Evolutionary conservation across 2,113 vertebrate species (phyloP).

Genomic region (Chaenocephalus aceratus): DNA sequence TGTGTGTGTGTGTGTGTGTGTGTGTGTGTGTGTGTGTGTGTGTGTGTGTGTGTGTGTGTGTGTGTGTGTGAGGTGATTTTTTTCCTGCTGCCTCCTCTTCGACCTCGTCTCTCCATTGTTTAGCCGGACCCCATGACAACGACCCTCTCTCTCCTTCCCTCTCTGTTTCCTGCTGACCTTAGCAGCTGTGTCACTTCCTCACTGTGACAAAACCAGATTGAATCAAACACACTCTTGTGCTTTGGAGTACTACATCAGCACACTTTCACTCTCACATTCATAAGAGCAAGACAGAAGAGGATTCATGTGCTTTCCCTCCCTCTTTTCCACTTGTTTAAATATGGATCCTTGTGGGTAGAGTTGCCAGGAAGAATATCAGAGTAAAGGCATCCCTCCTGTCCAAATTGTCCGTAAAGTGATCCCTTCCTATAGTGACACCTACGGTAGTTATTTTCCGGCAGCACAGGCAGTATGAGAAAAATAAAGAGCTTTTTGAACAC

Average conservation of each 20-base stretch:
- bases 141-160: slow-evolving; percentile 64
- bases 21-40: neutral
- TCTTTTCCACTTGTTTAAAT: neutral
- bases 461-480: too few species aligned
- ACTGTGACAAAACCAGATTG: slow-evolving; percentile 74
- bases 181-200: slow-evolving; percentile 86
- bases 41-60: slow-evolving; percentile 19
- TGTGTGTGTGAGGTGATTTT: slow-evolving; percentile 54
- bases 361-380: neutral
- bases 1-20: too few species aligned
- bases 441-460: too few species aligned
- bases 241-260: slow-evolving; percentile 47
- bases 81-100: slow-evolving; percentile 44
- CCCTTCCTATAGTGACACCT: neutral
- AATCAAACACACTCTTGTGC: slow-evolving; percentile 50
- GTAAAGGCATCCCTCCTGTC: neutral
- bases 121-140: slow-evolving; percentile 72
- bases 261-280: slow-evolving; percentile 14
- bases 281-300: slow-evolving; percentile 1
- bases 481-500: too few species aligned
- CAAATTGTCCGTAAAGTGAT: neutral
- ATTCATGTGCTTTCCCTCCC: neutral
- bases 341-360: neutral
- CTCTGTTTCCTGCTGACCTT: slow-evolving; percentile 79
- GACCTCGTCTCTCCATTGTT: slow-evolving; percentile 66